Conservation (phyloP, 2,113 vertebrate species). For the Microtus oregoni region DNA sequence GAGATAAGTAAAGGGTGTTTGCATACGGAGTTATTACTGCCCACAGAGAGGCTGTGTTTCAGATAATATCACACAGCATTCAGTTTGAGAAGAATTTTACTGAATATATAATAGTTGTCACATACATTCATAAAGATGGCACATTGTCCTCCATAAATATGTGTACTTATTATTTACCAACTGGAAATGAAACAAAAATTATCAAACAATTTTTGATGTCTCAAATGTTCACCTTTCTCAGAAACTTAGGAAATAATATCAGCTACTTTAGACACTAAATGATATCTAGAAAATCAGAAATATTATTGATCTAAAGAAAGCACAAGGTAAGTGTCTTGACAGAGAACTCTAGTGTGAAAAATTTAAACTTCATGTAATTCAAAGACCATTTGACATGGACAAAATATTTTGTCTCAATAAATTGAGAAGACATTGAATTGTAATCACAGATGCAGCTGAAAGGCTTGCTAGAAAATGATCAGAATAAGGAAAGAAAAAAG, state of each 20-base stretch:
- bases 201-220: not conserved
- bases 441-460: not conserved
- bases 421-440: not conserved
- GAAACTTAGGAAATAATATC: not conserved
- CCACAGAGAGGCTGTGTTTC: not conserved
- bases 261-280: not conserved
- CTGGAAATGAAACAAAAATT: not conserved
- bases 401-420: too few species aligned
- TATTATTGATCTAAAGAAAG: not conserved
- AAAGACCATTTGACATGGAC: not conserved
- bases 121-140: not conserved
- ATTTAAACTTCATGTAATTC: not conserved
- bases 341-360: not conserved
- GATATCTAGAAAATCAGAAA: not conserved
- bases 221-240: not conserved
- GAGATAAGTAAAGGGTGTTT: not conserved
- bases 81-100: not conserved
- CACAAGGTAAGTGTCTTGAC: not conserved
- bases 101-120: not conserved
- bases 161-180: not conserved
- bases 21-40: rapidly evolving
- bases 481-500: not conserved
- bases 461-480: not conserved
- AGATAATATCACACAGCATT: not conserved
- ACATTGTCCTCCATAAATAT: not conserved